Percentiles rank a stretch among this genome's conserved stretches.
These are phyloP conservation scores for Hassar affinis DNA, from an alignment of 2,113 vertebrate genomes.

Conservation along the genomic window DNA sequence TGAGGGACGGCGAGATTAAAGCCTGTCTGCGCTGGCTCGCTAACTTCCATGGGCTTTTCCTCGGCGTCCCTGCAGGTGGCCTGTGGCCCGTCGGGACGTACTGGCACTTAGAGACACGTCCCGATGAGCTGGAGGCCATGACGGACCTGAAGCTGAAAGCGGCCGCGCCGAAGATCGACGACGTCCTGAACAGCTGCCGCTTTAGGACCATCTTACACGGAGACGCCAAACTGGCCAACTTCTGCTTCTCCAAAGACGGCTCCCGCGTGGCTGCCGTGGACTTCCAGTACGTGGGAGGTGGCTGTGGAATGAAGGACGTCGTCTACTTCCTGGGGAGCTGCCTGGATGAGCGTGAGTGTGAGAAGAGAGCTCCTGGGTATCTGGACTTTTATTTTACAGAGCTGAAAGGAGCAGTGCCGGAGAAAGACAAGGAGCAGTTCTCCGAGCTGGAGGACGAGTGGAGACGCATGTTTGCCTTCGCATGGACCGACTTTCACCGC, in stretches of 20 bases:
- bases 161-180: slow-evolving; percentile 64
- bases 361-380: slow-evolving; percentile 59
- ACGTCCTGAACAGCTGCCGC: slow-evolving; percentile 62
- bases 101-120: slow-evolving; percentile 77
- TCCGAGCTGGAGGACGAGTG: slow-evolving; percentile 69
- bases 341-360: slow-evolving; percentile 70
- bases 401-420: slow-evolving; percentile 52
- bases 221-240: slow-evolving; percentile 77
- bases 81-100: slow-evolving; percentile 76
- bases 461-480: slow-evolving; percentile 71
- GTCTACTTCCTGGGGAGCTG: slow-evolving; percentile 73
- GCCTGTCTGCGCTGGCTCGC: slow-evolving; percentile 75
- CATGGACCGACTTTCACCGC: slow-evolving; percentile 75
- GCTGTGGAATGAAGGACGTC: slow-evolving; percentile 78
- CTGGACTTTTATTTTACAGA: slow-evolving; percentile 71
- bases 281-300: slow-evolving; percentile 76
- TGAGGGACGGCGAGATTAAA: slow-evolving; percentile 64
- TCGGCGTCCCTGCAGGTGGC: slow-evolving; percentile 61
- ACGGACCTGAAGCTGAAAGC: slow-evolving; percentile 65
- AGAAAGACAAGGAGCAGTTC: slow-evolving; percentile 55
- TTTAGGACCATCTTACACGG: slow-evolving; percentile 74
- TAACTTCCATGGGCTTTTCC: slow-evolving; percentile 72
- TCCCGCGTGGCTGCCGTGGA: slow-evolving; percentile 69
- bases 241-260: slow-evolving; percentile 68
- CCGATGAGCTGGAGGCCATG: slow-evolving; percentile 73